Evolutionary conservation across 2,888 invertebrate species (phyloP), one percentile per base, ranked within the genome.

Genomic region (Mechanitis messenoides): DNA sequence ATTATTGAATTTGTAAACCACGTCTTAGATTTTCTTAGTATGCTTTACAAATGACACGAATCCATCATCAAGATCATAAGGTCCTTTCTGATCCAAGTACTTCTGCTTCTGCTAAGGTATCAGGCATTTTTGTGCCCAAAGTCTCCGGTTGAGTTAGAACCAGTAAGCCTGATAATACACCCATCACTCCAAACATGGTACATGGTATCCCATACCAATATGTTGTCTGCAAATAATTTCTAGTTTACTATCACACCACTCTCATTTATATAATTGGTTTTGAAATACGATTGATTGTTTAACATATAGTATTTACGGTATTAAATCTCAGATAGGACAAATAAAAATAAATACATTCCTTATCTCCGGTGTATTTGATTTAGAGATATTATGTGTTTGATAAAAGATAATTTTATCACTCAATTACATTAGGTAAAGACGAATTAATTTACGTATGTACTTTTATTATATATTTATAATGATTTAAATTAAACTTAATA

Each of bases 91-190:
- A 6, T 5, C 86, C 87, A 4, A 88, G 68, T 0, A 80, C 81
- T 59, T 92, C 89, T 0, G 93, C 92, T 63, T 93, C 92, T 12
- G 87, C 88, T 46, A 93, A 81, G 7, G 92, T 93, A 69, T 92
- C 91, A 0, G 93, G 93, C 78, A 93, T 78, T 65, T 87, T 89
- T 12, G 88, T 81, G 66, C 92, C 91, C 12, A 92, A 86, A 0
- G 93, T 93, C 80, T 74, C 93, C 0, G 93, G 93, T 73, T 93
- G 92, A 46, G 91, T 87, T 54, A 93, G 83, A 3, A 92, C 88
- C 60, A 93, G 77, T n/a, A 84, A 56, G 0, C 92, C 93, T 0
- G 74, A 70, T 3, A 11, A 68, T 38, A 91, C 73, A 1, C 91
- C 92, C 83, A 91, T 89, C 4, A 70, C 69, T 0, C 91, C 91